Evolutionary conservation across 2,888 invertebrate species (phyloP), one percentile per base, ranked within the genome.

Genomic region (Suillia variegata): DNA sequence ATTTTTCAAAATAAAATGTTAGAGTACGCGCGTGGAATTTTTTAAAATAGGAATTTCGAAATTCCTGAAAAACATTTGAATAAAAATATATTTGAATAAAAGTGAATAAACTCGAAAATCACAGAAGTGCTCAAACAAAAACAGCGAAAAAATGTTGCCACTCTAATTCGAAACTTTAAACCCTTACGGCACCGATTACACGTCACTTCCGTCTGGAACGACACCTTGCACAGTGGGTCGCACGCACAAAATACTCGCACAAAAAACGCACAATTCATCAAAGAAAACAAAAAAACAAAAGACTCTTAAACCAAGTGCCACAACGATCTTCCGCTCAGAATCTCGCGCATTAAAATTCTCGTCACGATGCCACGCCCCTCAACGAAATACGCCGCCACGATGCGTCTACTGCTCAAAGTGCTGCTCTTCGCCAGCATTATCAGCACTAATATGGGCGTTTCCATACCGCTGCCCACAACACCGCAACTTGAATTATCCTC

Each of bases 391-490:
- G 61, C 64, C 13, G n/a, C n/a, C n/a, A 68, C 56, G 20, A 18
- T 73, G 61, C 67, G 77, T 56, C 63, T 72, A 20, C 42, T 77
- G 59, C 63, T 75, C 63, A 76, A 77, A 56, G 38, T 76, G 49
- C 17, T 76, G 62, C 70, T 78, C 51, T 72, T 76, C 62, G 68
- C 67, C 61, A 68, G 68, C 67, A 74, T 78, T 53, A 69, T 69
- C 18, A 70, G 66, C 22, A 67, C 72, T 54, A 76, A 75, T 61
- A 61, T 62, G 56, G 66, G 65, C 59, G 69, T 53, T 50, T 62
- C 64, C 18, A n/a, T n/a, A n/a, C 64, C 59, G 59, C 59, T 55
- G 67, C 70, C 24, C 6, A 66, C 68, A 50, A 61, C 61, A 12
- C 60, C 31, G 38, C 53, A 55, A 6, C 61, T 53, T 15, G 59